These are phyloP conservation scores for rat (Rattus norvegicus) DNA, from an alignment of 2,113 vertebrate species.

Conservation along the genomic window DNA sequence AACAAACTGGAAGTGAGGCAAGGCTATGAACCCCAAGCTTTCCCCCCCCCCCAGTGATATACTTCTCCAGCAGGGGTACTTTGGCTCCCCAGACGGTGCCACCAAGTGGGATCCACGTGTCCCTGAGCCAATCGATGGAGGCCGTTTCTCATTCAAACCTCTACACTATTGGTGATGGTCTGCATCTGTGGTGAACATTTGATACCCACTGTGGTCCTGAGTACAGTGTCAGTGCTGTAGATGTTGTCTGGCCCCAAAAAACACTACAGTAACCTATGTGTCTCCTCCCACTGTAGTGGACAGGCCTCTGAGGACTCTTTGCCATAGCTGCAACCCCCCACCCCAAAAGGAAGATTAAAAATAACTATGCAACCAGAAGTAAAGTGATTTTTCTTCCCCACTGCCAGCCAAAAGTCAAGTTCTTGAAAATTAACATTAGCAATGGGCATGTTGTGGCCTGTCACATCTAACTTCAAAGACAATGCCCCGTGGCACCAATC, in stretches of 20 bases:
- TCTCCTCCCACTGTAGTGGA: background rate
- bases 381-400: background rate
- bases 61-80: background rate
- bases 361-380: background rate
- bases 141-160: background rate
- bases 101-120: background rate
- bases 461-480: conserved; percentile 69
- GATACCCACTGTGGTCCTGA: background rate
- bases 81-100: too few species aligned
- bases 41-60: background rate
- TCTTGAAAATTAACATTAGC: conserved; percentile 72
- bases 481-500: conserved; percentile 3
- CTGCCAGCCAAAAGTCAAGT: conserved; percentile 64
- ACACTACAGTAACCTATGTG: background rate
- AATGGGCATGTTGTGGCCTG: conserved; percentile 63
- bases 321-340: background rate
- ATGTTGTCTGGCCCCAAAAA: conserved; percentile 18
- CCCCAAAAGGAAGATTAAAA: conserved; percentile 28
- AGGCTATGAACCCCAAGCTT: background rate
- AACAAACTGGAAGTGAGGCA: background rate
- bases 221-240: background rate
- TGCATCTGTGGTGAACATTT: background rate
- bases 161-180: background rate
- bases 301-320: background rate
- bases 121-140: background rate